These are phyloP conservation scores for Calyptomena viridis DNA, from an alignment of 2,113 vertebrate species.

Conservation along the genomic window DNA sequence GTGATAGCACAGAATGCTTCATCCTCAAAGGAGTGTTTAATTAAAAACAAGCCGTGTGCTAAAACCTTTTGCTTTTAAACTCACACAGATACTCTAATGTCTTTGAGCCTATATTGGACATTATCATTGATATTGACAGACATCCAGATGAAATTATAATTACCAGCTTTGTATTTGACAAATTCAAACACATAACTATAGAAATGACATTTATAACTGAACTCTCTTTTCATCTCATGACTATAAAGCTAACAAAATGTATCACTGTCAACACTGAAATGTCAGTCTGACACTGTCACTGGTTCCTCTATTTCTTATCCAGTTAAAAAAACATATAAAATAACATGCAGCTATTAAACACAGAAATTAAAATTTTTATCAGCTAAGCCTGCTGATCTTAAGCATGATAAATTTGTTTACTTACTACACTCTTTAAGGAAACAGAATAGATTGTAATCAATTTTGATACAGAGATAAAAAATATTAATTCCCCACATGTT, in stretches of 20 bases:
- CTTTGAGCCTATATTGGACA: not conserved
- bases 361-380: not conserved
- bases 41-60: not conserved
- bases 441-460: not conserved
- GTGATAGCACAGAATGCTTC: accelerated
- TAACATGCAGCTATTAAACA: not conserved
- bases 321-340: not conserved
- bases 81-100: not conserved
- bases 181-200: not conserved
- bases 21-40: not conserved
- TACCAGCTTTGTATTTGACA: not conserved
- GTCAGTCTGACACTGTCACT: not conserved
- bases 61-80: not conserved
- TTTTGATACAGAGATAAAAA: not conserved
- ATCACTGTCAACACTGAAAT: not conserved
- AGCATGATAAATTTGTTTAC: not conserved
- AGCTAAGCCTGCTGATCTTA: not conserved
- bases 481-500: not conserved
- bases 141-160: not conserved
- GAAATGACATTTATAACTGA: not conserved
- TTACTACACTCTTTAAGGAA: not conserved
- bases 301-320: not conserved
- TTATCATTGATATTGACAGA: not conserved
- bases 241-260: not conserved
- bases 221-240: not conserved